Conservation (phyloP, 30 jellyfish, hydroid and myxozoan species). For the Rhopilema esculentum region DNA sequence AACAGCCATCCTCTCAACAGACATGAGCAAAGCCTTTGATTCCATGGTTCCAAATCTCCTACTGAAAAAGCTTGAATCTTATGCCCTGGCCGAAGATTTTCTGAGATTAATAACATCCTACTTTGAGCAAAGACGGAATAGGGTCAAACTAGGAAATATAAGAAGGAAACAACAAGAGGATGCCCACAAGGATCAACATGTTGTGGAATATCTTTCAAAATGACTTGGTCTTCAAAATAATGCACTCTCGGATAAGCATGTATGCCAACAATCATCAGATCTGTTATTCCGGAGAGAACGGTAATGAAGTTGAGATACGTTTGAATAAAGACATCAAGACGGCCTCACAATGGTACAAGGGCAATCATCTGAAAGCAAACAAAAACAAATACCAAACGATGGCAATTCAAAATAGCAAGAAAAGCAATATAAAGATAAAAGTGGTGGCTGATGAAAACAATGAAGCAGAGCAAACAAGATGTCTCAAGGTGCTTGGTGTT, state of each 20-base stretch:
- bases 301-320: slow-evolving; percentile 32
- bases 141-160: slow-evolving; percentile 41
- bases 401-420: slow-evolving; percentile 28
- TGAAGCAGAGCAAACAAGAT: slow-evolving; percentile 59
- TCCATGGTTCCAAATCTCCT: slow-evolving; percentile 61
- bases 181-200: slow-evolving; percentile 68
- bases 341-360: slow-evolving; percentile 61
- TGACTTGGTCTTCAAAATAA: slow-evolving; percentile 16
- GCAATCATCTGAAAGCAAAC: slow-evolving; percentile 50
- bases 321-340: slow-evolving; percentile 37
- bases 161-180: slow-evolving; percentile 65
- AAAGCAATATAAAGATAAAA: slow-evolving; percentile 28
- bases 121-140: slow-evolving; percentile 47
- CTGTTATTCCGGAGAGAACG: slow-evolving; percentile 50
- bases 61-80: slow-evolving; percentile 34
- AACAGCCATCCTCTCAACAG: slow-evolving; percentile 69
- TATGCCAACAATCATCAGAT: slow-evolving; percentile 49
- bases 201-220: slow-evolving; percentile 60
- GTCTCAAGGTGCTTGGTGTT: slow-evolving; percentile 57
- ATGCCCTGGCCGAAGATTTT: slow-evolving; percentile 34
- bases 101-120: slow-evolving; percentile 39
- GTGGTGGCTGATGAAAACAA: slow-evolving; percentile 52
- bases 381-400: slow-evolving; percentile 49
- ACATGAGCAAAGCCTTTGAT: slow-evolving; percentile 63
- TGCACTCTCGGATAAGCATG: slow-evolving; percentile 57